Evolutionary conservation across 2,113 vertebrate genomes (phyloP).

Genomic region (Diphyllodes magnificus): DNA sequence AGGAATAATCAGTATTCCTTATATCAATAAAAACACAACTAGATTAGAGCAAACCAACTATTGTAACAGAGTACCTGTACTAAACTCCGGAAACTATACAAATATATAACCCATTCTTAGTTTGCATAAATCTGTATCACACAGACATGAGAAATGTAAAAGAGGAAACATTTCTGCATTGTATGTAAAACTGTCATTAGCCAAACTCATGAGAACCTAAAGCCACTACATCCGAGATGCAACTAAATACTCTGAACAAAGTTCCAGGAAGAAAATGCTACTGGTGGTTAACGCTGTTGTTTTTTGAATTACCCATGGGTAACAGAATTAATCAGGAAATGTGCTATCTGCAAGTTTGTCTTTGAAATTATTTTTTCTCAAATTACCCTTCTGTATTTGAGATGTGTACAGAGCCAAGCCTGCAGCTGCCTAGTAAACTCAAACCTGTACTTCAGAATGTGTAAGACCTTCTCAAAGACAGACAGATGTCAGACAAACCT

Average conservation of each 20-base stretch:
- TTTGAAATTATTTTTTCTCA: background rate
- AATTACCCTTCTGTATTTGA: background rate
- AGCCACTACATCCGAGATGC: background rate
- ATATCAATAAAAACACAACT: background rate
- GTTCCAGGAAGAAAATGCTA: background rate
- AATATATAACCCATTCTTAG: background rate
- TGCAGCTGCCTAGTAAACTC: background rate
- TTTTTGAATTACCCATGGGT: background rate
- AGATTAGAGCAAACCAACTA: background rate
- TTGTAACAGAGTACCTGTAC: background rate
- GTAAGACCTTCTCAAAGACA: background rate
- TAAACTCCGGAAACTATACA: background rate
- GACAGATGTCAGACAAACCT: background rate
- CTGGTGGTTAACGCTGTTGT: background rate
- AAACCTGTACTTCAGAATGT: background rate
- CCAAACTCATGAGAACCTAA: background rate
- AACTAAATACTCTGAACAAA: background rate
- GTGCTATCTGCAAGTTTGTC: background rate
- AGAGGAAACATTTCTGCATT: background rate
- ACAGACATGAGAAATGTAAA: background rate
- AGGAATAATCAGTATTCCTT: background rate
- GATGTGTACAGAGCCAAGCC: background rate
- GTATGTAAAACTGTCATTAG: background rate
- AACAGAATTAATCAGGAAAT: background rate
- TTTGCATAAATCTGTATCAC: slow-evolving; percentile 2